phyloP scores from a whole-genome alignment of 2,797 vertebrate species.

The Fistularia commersonii region DNA sequence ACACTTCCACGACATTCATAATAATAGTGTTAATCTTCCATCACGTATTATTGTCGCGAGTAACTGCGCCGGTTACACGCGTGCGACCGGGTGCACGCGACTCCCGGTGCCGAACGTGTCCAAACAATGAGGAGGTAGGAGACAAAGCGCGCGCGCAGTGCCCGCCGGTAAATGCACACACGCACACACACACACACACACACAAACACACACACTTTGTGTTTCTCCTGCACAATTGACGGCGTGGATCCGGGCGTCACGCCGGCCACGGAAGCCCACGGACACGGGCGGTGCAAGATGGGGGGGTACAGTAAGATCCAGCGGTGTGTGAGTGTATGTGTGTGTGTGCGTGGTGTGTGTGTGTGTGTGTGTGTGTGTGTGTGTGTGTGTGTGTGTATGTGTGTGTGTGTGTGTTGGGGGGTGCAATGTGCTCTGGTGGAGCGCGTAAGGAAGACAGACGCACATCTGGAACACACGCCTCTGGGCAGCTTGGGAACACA shows the following conservation, averaged over 20 bases:
- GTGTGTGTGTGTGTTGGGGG: conserved; percentile 35
- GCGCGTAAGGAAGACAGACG: conserved; percentile 57
- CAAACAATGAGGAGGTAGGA: conserved; percentile 76
- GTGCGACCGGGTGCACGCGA: too few species aligned
- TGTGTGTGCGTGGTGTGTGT: too few species aligned
- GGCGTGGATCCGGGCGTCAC: conserved; percentile 34
- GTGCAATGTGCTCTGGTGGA: conserved; percentile 61
- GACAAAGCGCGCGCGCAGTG: conserved; percentile 73
- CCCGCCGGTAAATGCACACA: conserved; percentile 12
- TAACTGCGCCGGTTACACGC: too few species aligned
- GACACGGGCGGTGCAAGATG: too few species aligned
- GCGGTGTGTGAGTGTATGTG: too few species aligned
- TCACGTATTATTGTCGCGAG: too few species aligned
- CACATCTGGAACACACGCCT: conserved; percentile 83
- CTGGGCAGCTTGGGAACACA: conserved; percentile 55
- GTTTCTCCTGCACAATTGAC: conserved; percentile 51
- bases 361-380: too few species aligned
- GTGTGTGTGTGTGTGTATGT: too few species aligned
- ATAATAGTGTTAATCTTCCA: too few species aligned
- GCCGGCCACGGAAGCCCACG: too few species aligned
- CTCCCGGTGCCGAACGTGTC: conserved; percentile 53
- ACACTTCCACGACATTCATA: too few species aligned
- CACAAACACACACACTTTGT: conserved; percentile 20
- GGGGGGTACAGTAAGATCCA: too few species aligned
- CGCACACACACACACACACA: conserved; percentile 8